Conservation (phyloP, 2,888 invertebrate species). For the Liopterus haemorrhoidalis region DNA sequence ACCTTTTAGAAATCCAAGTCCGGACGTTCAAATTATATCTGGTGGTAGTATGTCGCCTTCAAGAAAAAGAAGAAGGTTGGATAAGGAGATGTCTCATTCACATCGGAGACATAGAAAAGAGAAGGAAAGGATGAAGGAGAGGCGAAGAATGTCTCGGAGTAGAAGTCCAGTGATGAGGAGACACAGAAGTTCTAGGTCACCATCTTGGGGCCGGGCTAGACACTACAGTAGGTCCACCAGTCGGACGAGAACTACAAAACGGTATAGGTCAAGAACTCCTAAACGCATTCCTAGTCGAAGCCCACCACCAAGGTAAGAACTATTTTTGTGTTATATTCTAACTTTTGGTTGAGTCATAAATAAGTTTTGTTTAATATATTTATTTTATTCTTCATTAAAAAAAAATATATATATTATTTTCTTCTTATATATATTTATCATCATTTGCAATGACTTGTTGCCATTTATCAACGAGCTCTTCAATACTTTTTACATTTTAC, state of each 20-base stretch:
- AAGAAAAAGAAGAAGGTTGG: conserved; percentile 43
- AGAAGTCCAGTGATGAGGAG: conserved; percentile 54
- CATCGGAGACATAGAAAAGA: conserved; percentile 46
- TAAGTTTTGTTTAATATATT: neutral
- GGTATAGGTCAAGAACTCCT: conserved; percentile 50
- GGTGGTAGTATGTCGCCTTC: conserved; percentile 36
- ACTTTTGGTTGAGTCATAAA: neutral
- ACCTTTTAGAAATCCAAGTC: conserved; percentile 42
- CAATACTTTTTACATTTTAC: too few species aligned
- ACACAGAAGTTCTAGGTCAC: conserved; percentile 52
- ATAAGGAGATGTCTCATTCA: conserved; percentile 43
- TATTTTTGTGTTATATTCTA: conserved; percentile 2
- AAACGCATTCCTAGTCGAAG: conserved; percentile 25
- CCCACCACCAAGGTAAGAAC: conserved; percentile 30
- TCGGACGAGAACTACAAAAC: conserved; percentile 42
- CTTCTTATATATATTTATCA: too few species aligned
- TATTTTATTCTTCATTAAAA: neutral
- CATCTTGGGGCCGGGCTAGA: conserved; percentile 44
- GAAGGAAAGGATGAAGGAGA: conserved; percentile 47
- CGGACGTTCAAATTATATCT: conserved; percentile 35
- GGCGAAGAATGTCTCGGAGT: conserved; percentile 52
- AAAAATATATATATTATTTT: neutral
- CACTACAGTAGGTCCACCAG: conserved; percentile 46
- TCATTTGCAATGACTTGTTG: too few species aligned
- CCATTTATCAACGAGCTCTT: too few species aligned